These are phyloP conservation scores for Camponotus floridanus DNA, from an alignment of 1,140 invertebrate genomes.

Conservation along the genomic window DNA sequence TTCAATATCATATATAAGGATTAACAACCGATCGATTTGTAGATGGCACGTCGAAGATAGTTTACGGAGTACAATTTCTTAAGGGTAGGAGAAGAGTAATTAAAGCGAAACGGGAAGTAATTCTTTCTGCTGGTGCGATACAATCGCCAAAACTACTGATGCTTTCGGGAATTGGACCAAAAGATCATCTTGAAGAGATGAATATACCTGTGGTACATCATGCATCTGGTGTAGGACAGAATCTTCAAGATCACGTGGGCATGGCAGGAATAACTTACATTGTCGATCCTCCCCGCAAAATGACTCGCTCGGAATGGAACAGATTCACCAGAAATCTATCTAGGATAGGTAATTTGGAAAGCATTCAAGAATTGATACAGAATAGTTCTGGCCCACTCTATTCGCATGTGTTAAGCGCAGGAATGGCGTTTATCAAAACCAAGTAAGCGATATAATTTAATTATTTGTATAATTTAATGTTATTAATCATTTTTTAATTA, in stretches of 20 bases:
- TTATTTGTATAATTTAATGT: neutral
- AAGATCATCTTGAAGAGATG: conserved; percentile 86
- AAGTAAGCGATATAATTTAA: conserved; percentile 80
- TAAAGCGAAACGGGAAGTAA: conserved; percentile 89
- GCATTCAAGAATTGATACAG: conserved; percentile 87
- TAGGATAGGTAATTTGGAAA: conserved; percentile 85
- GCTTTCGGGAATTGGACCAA: conserved; percentile 92
- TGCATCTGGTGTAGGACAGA: conserved; percentile 92
- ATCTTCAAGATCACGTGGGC: conserved; percentile 93
- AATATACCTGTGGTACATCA: conserved; percentile 86
- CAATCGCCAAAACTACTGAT: conserved; percentile 93
- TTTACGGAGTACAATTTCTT: conserved; percentile 89
- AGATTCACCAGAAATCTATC: conserved; percentile 88
- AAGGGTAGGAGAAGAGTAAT: conserved; percentile 86
- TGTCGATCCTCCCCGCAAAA: conserved; percentile 84
- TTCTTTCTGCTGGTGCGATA: conserved; percentile 91
- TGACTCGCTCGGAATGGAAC: conserved; percentile 76
- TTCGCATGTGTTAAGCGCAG: conserved; percentile 86
- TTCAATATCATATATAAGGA: neutral
- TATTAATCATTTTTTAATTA: neutral
- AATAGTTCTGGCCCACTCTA: conserved; percentile 89
- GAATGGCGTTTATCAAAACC: conserved; percentile 92
- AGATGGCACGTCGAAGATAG: conserved; percentile 83
- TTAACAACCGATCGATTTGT: neutral
- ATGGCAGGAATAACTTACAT: conserved; percentile 88